A percentile compares a stretch with the other conserved stretches of the same genome.
Evolutionary conservation across 30 jellyfish, hydroid and myxozoan species (phyloP).

Genomic region (Aurelia coerulea): DNA sequence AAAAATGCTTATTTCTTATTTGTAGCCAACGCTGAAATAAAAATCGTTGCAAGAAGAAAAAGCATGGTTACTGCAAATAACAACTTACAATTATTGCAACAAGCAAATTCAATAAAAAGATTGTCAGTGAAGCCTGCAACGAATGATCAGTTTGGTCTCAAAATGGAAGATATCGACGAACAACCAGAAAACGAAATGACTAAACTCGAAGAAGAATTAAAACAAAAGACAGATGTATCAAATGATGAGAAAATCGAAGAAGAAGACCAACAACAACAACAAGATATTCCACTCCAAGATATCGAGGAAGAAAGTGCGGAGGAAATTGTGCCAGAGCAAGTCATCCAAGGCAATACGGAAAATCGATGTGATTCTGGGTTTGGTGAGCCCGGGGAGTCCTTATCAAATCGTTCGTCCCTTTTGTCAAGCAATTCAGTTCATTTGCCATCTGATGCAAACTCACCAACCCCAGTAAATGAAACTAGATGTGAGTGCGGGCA

Average conservation of each 20-base stretch:
- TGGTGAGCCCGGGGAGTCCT: slow-evolving; percentile 59
- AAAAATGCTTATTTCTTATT: too few relatives aligned
- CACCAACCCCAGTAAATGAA: slow-evolving; percentile 20
- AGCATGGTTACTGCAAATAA: slow-evolving; percentile 38
- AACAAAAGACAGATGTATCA: neutral
- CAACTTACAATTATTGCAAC: slow-evolving; percentile 10
- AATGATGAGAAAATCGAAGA: neutral
- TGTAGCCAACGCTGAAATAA: slow-evolving; percentile 48
- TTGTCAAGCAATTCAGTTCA: slow-evolving; percentile 50
- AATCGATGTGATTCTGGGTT: slow-evolving; percentile 71
- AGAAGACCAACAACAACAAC: slow-evolving; percentile 22
- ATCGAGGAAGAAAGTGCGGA: slow-evolving; percentile 22
- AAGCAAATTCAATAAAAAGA: neutral
- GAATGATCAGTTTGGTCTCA: slow-evolving; percentile 20
- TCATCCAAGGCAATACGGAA: slow-evolving; percentile 31
- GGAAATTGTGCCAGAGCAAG: neutral
- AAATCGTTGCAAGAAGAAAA: slow-evolving; percentile 28
- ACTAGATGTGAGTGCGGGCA: slow-evolving; percentile 46
- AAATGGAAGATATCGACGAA: slow-evolving; percentile 23
- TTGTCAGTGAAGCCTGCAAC: neutral
- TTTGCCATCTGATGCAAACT: slow-evolving; percentile 21
- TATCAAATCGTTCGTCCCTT: slow-evolving; percentile 55
- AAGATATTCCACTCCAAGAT: slow-evolving; percentile 23
- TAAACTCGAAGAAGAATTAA: neutral
- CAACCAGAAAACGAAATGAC: slow-evolving; percentile 7